These are phyloP conservation scores for Oligia latruncula DNA, from an alignment of 2,888 invertebrate species.

Conservation along the genomic window DNA sequence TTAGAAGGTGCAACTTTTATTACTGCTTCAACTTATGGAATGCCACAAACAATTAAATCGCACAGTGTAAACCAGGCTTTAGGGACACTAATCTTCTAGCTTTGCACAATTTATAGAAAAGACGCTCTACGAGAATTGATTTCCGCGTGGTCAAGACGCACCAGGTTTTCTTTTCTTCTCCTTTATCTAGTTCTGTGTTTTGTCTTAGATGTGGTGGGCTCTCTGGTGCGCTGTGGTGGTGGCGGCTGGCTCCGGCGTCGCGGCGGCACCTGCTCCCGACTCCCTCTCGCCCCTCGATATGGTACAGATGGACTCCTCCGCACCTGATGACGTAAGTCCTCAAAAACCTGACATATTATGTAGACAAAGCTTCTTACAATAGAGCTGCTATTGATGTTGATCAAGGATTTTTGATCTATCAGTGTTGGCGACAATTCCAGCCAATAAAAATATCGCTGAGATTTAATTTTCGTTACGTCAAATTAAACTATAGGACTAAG, in stretches of 20 bases:
- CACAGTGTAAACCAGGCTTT: background rate
- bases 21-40: background rate
- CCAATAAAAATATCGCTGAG: background rate
- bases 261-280: slow-evolving; percentile 80
- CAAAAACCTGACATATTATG: background rate
- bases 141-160: too few species aligned
- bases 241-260: slow-evolving; percentile 78
- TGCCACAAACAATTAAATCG: background rate
- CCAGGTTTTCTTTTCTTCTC: background rate
- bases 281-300: slow-evolving; percentile 80
- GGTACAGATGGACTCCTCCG: slow-evolving; percentile 82
- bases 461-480: background rate
- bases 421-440: background rate
- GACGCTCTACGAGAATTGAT: background rate
- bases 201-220: slow-evolving; percentile 86
- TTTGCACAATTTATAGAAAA: background rate
- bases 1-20: background rate
- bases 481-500: background rate
- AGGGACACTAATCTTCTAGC: background rate
- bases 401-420: background rate
- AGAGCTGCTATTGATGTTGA: background rate
- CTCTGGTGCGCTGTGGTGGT: slow-evolving; percentile 84
- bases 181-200: background rate
- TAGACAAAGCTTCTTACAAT: background rate
- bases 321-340: slow-evolving; percentile 83